These are phyloP conservation scores for Apamea sordens DNA, from an alignment of 2,888 invertebrate genomes.

Conservation along the genomic window DNA sequence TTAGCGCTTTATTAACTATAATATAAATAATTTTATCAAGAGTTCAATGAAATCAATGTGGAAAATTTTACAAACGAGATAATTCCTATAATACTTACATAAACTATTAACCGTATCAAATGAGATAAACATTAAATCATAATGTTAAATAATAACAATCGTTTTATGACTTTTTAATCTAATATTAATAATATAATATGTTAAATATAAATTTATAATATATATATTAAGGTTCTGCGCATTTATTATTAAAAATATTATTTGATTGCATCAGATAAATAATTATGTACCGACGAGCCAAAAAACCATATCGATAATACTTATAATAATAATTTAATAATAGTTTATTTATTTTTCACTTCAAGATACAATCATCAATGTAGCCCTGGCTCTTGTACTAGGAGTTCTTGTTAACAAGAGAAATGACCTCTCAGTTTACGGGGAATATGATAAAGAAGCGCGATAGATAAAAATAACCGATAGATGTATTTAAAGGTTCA, in stretches of 20 bases:
- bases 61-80: constrained; percentile 38
- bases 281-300: background rate
- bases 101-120: background rate
- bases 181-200: background rate
- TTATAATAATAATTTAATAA: no score
- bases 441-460: no score
- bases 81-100: background rate
- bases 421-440: background rate
- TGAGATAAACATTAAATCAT: constrained; percentile 27
- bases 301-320: background rate
- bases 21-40: no score
- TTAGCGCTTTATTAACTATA: background rate
- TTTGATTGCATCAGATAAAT: constrained; percentile 21
- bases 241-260: background rate
- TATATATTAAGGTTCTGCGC: background rate
- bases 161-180: constrained; percentile 13
- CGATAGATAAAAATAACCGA: no score
- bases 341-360: background rate
- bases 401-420: background rate
- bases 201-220: background rate
- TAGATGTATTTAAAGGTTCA: no score
- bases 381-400: background rate
- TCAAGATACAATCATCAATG: background rate
- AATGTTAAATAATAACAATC: constrained; percentile 26
- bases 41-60: constrained; percentile 40